phyloP scores from a whole-genome alignment of 2,113 vertebrate genomes.

The Anoplopoma fimbria region DNA sequence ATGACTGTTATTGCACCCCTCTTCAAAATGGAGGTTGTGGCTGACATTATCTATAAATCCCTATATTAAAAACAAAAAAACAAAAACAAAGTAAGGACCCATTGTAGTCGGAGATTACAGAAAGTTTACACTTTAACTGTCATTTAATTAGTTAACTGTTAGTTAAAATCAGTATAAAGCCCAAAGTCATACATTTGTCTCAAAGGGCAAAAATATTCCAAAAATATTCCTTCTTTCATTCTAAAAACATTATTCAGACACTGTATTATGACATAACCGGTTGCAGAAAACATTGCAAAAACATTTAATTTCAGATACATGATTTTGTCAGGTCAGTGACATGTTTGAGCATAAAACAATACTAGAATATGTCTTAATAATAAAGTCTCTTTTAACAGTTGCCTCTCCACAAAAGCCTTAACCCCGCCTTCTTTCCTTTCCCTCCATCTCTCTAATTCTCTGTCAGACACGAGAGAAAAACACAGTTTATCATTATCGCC shows the following conservation, averaged over 20 bases:
- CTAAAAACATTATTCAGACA: neutral
- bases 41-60: neutral
- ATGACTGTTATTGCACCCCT: neutral
- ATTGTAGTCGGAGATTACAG: neutral
- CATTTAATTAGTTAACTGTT: neutral
- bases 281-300: neutral
- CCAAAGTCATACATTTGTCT: neutral
- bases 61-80: neutral
- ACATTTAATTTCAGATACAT: neutral
- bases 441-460: constrained; percentile 10
- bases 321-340: neutral
- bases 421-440: neutral
- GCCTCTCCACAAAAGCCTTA: neutral
- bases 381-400: neutral
- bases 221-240: too few relatives aligned
- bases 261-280: neutral
- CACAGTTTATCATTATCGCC: constrained; percentile 77
- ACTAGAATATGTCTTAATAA: neutral
- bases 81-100: neutral
- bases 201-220: neutral
- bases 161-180: neutral
- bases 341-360: neutral
- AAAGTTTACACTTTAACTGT: neutral
- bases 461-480: constrained; percentile 50
- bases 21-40: neutral